Base-by-base conservation (phyloP, 1,140 invertebrate genomes). In the Ips typographus region DNA sequence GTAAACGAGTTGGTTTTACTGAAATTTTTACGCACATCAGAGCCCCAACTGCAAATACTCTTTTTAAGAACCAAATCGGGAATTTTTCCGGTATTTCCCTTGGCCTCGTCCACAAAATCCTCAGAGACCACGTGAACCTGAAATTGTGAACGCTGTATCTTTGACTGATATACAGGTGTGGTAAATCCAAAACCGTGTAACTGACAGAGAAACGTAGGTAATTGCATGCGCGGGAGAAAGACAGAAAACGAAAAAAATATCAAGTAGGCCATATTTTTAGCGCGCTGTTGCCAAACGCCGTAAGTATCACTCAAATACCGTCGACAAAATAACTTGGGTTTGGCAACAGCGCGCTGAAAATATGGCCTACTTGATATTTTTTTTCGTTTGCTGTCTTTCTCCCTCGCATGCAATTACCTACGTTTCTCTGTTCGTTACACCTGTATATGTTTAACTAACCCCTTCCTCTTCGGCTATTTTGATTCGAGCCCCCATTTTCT, bases 21-120 rank as follows among this genome's bases (percentile, higher is more conserved):
- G 52, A 22, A 55, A 2, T 55, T 55, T 55, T 44, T 60, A 83
- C 82, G 82, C 82, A 90, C 88, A 81, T 94, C 89, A n/a, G 88
- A 86, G 4, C 92, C 93, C 93, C 93, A 95, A 61, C 86, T 81
- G n/a, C 88, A 89, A 68, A 95, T 89, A 66, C 85, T 89, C 76
- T 91, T 89, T 73, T 90, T 86, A 43, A 85, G 85, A 49, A 95
- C 88, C 40, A 90, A 77, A 68, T 88, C 82, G 36, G 86, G 80
- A 2, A 89, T 80, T 39, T 88, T 85, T 6, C 84, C 76, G 22
- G 80, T 79, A 69, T 84, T 85, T 3, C 84, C 78, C 69, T 87
- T 84, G 0, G 89, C 88, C 68, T 85, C 81, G 71, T 94, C 88
- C 1, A 98, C 75, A 78, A 95, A 96, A 55, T 88, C 86, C 77